Evolutionary conservation across 2,797 vertebrate species (phyloP), one percentile per base, ranked within the genome.

Genomic region (Serranus cabrilla): DNA sequence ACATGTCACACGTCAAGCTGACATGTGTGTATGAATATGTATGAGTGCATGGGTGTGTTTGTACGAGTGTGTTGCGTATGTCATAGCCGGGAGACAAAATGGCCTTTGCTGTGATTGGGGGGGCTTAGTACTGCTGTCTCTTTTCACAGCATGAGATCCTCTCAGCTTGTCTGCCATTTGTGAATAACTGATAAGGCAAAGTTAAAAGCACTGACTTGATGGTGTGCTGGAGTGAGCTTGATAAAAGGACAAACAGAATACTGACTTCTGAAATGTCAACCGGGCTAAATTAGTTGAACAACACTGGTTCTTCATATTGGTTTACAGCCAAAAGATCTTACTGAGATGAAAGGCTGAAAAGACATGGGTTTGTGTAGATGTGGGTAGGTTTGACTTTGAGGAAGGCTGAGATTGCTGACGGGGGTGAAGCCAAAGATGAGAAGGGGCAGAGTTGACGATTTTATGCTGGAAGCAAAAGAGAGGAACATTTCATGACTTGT

Each of bases 131-230:
- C 37, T 34, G 62, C 69, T 68, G 86, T 86, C 83, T 88, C 67
- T 80, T 71, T 66, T 88, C 84, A 55, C 87, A 85, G 86, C 76
- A 10, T 78, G 87, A 75, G 72, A 76, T 81, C 74, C 72, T 71
- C 85, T 84, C 86, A 84, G 78, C 85, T 83, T 76, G 76, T 69
- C 73, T 87, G 74, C 79, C 80, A 85, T 90, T 91, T 91, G 81
- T 86, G 80, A 89, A 88, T 86, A 81, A 90, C 82, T 78, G 88
- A 93, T 87, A 89, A 89, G 84, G 72, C 71, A 58, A 82, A 74
- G 78, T 81, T 68, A 84, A 83, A 85, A 80, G 63, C 60, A 61
- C 60, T 66, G 68, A 62, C 60, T 78, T 69, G 75, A 78, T 71
- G 55, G 39, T 49, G 60, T 11, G 34, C 57, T 23, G 73, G 78